Base-by-base conservation (phyloP, 2,113 vertebrate genomes). In the Pseudorasbora parva region DNA sequence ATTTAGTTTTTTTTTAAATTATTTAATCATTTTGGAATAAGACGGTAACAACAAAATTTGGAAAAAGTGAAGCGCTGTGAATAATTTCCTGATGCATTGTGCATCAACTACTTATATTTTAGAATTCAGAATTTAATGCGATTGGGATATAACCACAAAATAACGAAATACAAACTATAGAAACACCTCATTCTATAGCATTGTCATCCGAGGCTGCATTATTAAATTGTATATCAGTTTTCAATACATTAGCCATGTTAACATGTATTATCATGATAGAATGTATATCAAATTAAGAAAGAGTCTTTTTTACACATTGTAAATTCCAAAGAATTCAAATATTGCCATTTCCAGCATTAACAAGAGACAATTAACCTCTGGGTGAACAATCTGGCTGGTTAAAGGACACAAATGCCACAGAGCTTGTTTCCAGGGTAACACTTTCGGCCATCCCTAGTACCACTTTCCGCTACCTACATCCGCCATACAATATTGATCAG, bases 361-460 rank as follows among this genome's bases (percentile, higher is more conserved):
- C 77, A 79, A 21, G 25, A 49, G 43, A 66, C 59, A 79, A 79
- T 79, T 79, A 79, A 79, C 77, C 77, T 79, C 77, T 4, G 9
- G 59, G 77, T 79, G 59, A 79, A 79, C 41, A 64, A 79, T 79
- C 43, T 19, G 45, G 23, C 43, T 79, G 25, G 41, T 64, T 66
- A 45, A 78, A 60, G 41, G 37, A 62, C 23, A 17, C 23, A 79
- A 66, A 79, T 79, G 77, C 59, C 59, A 79, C 5, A 2, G 57
- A 79, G 41, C 77, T 79, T 79, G 77, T 79, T 79, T 83, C 73
- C 82, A 64, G 47, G 71, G 82, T 54, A 83, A 83, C 82, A 59
- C 74, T 37, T 66, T 64, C 11, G 21, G 25, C 57, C 3, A 30
- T 66, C 56, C 71, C 30, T 64, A 33, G 69, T 83, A 76, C 71